A percentile compares a stretch with the other conserved stretches of the same genome.
Conservation (phyloP, 2,113 vertebrate genomes). For the Apteryx owenii region DNA sequence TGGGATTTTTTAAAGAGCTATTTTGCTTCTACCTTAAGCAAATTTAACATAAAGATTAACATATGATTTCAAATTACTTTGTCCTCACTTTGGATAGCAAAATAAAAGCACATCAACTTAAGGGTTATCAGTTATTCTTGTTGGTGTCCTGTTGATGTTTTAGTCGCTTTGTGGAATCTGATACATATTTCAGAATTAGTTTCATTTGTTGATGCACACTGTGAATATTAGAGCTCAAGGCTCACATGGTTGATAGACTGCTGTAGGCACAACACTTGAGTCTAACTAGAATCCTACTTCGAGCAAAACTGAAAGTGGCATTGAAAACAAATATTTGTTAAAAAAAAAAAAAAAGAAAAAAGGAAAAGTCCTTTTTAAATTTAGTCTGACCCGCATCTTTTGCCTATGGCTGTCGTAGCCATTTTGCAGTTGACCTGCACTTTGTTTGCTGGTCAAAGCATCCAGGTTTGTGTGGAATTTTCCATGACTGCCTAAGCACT, state of each 20-base stretch:
- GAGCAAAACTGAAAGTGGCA: neutral
- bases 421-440: constrained; percentile 24
- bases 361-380: no score
- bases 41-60: neutral
- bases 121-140: neutral
- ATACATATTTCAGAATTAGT: neutral
- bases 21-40: neutral
- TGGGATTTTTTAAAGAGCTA: neutral
- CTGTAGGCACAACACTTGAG: neutral
- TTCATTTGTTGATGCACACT: neutral
- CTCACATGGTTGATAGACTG: neutral
- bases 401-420: neutral
- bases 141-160: neutral
- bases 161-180: neutral
- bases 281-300: neutral
- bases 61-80: neutral
- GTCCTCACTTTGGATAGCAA: neutral
- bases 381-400: neutral
- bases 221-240: neutral
- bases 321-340: neutral
- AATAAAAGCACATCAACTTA: neutral
- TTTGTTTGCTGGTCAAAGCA: constrained; percentile 59
- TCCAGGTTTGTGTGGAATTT: constrained; percentile 80
- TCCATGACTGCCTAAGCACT: constrained; percentile 77
- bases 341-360: no score